Base-by-base conservation (phyloP, 1,140 invertebrate species). In the Drosophila malerkotliana region DNA sequence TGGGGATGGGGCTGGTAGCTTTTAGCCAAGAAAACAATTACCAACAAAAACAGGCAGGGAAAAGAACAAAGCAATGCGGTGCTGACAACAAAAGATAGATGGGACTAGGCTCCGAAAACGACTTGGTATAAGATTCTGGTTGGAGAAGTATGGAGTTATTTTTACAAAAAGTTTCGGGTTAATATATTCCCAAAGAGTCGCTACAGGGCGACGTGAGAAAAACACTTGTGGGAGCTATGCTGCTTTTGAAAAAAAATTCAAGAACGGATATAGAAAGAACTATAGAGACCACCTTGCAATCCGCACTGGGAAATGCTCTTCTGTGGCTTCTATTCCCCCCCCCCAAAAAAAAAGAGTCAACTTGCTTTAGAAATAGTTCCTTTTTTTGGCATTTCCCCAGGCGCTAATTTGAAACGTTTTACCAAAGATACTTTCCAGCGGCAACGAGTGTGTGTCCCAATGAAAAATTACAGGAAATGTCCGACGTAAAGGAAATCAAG, bases 401-500 rank as follows among this genome's bases (percentile, higher is more conserved):
- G 84, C 83, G 79, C 84, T 88, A 83, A 88, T 79, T 83, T 68
- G 68, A 57, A 76, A 59, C 66, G 67, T 45, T 55, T 57, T 49
- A 41, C 30, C 48, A 55, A 79, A 77, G 62, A 63, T 58, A 68
- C 53, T 59, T 53, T 34, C 21, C 30, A 39, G 34, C 53, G 34
- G 52, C 26, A 34, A 9, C 7, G 15, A 39, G 7, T 37, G 14
- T 49, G 54, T 64, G 61, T 71, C 47, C 47, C 54, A 74, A 55
- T 88, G 83, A 87, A 64, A 88, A 88, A 79, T 79, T 73, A 77
- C 84, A 89, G 83, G 84, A 88, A 88, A 83, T 79, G 79, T 76
- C 58, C 79, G 76, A 67, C 21, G 30, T 26, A 57, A 54, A 69
- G 75, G 57, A 88, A 88, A 88, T 88, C 82, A 82, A 83, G 74